Evolutionary conservation across 2,113 vertebrate species (phyloP).

Genomic region (Phylloscopus whistleri): DNA sequence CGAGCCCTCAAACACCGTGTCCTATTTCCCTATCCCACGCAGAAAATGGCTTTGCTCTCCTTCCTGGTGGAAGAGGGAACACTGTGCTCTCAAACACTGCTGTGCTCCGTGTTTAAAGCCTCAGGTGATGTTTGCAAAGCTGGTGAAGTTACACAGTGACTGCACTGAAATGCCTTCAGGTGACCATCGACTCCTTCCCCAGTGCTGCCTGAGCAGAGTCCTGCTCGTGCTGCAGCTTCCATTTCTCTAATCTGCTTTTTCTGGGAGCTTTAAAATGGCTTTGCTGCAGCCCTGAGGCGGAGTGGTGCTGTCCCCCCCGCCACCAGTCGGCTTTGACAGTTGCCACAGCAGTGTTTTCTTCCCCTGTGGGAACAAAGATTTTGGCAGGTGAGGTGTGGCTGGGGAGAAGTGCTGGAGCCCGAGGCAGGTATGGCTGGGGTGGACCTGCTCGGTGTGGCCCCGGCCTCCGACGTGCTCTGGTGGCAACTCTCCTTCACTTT

Average conservation of each 20-base stretch:
- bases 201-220: neutral
- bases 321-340: neutral
- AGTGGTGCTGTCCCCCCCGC: neutral
- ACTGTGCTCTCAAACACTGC: neutral
- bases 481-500: neutral
- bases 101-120: neutral
- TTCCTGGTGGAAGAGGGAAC: neutral
- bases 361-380: neutral
- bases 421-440: neutral
- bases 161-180: neutral
- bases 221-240: accelerated
- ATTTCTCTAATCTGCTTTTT: neutral
- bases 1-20: neutral
- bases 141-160: neutral
- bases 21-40: neutral
- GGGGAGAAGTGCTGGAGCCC: neutral
- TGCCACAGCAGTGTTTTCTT: neutral
- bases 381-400: neutral
- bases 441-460: accelerated
- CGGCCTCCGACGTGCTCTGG: accelerated
- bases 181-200: neutral
- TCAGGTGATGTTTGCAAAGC: neutral
- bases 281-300: neutral
- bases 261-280: neutral
- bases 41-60: neutral